Evolutionary conservation across 1,140 invertebrate species (phyloP), one percentile per base, ranked within the genome.

Genomic region (Pachyrhynchus sulphureomaculatus): DNA sequence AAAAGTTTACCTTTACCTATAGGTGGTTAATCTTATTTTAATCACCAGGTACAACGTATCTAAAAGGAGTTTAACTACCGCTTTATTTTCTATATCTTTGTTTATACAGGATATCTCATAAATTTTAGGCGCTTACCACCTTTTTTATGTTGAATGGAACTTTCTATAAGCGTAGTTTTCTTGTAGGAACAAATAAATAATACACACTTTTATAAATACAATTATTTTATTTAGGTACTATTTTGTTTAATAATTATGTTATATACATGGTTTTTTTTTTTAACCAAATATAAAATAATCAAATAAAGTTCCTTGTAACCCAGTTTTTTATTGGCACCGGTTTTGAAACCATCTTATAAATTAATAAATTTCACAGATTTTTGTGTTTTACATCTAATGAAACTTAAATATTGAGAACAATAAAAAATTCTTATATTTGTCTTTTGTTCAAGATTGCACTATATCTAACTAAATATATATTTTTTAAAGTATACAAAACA

Each of bases 221-320:
- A 61, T 67, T 36, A 67, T 62, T 66, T 68, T 67, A 67, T 70
- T 64, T 59, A 64, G 56, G 60, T 64, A 65, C 62, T 67, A 70
- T 59, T 65, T 59, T 54, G 51, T 61, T 64, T 45, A 54, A 47
- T 62, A 62, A 36, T 52, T 61, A 53, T 39, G 34, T 21, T 69
- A 69, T 69, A 55, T 67, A 69, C 66, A 69, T 26, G 54, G 12
- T 67, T 63, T 62, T 44, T 61, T 61, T 55, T 62, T 52, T n/a
- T n/a, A n/a, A 60, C 26, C 39, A 52, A 52, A 60, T 60, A 51
- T 44, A 59, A 60, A 62, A 64, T 60, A 56, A 64, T 41, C 55
- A 55, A 65, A 66, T 57, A 62, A 55, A 54, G 52, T 67, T 52
- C 57, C 53, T 47, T 51, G 54, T 60, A 42, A 55, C 59, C n/a